Evolutionary conservation across 2,888 invertebrate genomes (phyloP), one percentile per base, ranked within the genome.

Genomic region (Himalopsyche kuldschensis): DNA sequence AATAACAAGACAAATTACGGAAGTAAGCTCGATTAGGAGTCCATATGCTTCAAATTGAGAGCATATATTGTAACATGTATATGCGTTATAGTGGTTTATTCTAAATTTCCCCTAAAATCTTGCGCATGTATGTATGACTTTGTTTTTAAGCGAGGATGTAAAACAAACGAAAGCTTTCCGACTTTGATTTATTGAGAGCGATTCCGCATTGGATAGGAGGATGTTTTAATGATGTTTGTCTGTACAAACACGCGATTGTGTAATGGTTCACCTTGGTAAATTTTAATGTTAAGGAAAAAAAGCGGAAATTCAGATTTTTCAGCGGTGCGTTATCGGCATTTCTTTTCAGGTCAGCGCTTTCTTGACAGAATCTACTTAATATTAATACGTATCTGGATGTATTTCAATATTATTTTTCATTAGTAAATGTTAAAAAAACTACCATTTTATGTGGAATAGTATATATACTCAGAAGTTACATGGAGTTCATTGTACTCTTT

Each of bases 121-220:
- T 30, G 20, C 69, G 30, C 11, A 69, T 30, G 69, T 27, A 69
- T 30, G 69, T 69, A 69, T 69, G 27, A n/a, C 30, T 69, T 11
- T 69, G 69, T 27, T 27, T 69, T 69, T 69, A 69, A 69, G 69
- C 69, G 20, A 27, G 69, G 69, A 69, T 69, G 55, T 78, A 75
- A 75, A 81, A 79, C 77, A 79, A 79, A 82, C 83, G 81, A 77
- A 83, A 78, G 32, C 69, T 78, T 69, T 77, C 32, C 77, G 85
- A 85, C 85, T 85, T 85, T 85, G 85, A 85, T 85, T 85, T 85
- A 85, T 85, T 79, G 79, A 83, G 82, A 83, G 69, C 83, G 83
- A 81, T 83, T 76, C 83, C 80, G 41, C 41, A 32, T 75, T 63
- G 79, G 77, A 82, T 79, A 77, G 75, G 75, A 75, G 77, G 83